Evolutionary conservation across 2,113 vertebrate species (phyloP), one percentile per base, ranked within the genome.

Genomic region (Suricata suricatta): DNA sequence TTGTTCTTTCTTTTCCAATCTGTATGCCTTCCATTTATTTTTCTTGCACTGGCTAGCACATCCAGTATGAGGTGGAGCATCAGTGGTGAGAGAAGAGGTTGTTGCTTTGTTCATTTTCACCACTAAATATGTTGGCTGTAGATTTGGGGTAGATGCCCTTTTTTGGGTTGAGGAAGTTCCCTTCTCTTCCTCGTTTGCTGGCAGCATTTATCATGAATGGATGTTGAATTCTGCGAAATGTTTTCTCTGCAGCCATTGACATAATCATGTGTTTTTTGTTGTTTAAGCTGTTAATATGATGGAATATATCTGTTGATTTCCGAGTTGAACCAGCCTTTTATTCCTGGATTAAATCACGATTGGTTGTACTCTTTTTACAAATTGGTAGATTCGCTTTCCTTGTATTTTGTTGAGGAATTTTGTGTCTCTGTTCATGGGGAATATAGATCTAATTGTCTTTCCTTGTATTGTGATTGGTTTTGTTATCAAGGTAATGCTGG

Each of bases 281-380:
- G n/a, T 95, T 90, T 66, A 93, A 97, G 7, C 57, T 64, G 27
- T 90, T 87, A 63, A 38, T 57, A 79, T 47, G 66, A 25, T 63
- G 12, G 38, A 64, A 52, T 84, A 35, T 19, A 84, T 25, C 81
- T 72, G 64, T 17, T 74, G 64, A 95, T 86, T 88, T 96, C 93
- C 4, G 27, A 87, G 86, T 7, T 41, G 41, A 79, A 79, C 63
- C 27, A 83, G 86, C 11, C 85, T 88, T 95, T 72, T 57, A 12
- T 95, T 97, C 47, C 93, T 74, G 60, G 81, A 63, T 79, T 87
- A 96, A 88, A 31, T 91, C 77, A 84, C 38, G 92, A 38, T 47
- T 71, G 31, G 25, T 25, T 92, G 35, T 54, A 47, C 79, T 95
- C 81, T 80, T 71, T 91, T 31, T 72, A 77, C n/a, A 64, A 23